phyloP scores from a whole-genome alignment of 2,888 invertebrate species.

The Boloria euphrosyne region DNA sequence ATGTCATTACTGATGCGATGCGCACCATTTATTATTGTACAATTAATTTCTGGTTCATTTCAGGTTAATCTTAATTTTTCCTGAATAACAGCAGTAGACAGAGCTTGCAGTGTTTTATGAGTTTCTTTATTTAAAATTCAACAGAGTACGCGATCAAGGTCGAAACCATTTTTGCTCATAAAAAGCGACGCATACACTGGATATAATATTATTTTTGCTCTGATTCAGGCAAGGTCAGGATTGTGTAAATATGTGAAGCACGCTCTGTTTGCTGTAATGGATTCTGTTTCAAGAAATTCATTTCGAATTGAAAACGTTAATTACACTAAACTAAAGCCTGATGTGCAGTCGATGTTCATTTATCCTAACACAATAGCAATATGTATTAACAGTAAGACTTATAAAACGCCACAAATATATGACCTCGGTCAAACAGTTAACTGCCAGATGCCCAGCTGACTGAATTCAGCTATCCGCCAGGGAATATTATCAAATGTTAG shows the following conservation, averaged over 20 bases:
- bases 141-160: conserved; percentile 22
- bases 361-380: not conserved
- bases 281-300: conserved; percentile 32
- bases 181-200: conserved; percentile 38
- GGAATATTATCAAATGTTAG: too few species aligned
- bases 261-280: conserved; percentile 43
- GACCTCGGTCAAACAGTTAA: too few species aligned
- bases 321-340: not conserved
- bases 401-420: too few species aligned
- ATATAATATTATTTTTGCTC: conserved; percentile 47
- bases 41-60: not conserved
- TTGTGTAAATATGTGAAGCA: conserved; percentile 45
- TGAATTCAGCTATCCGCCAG: too few species aligned
- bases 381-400: too few species aligned
- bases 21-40: too few species aligned
- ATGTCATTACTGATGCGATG: too few species aligned
- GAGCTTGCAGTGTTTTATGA: not conserved
- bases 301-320: not conserved
- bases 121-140: conserved; percentile 21
- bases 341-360: not conserved
- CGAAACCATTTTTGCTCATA: conserved; percentile 21
- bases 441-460: too few species aligned
- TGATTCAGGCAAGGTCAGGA: conserved; percentile 48
- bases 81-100: not conserved
- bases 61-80: not conserved